Evolutionary conservation across 2,888 invertebrate species (phyloP).

Genomic region (Metacarcinus magister): DNA sequence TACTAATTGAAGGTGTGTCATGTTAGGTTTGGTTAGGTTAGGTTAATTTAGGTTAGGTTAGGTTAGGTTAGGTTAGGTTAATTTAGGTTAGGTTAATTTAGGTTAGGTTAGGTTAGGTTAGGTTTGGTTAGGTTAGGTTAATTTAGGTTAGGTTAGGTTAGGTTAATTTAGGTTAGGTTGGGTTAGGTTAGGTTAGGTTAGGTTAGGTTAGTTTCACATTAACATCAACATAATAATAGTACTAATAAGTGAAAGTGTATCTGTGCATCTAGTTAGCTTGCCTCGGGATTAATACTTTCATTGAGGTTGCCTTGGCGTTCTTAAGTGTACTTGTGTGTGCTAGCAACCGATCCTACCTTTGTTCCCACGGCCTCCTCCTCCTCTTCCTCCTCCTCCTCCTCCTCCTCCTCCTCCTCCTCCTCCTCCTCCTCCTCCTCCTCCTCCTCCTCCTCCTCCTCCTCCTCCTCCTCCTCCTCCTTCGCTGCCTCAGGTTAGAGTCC

Average conservation of each 20-base stretch:
- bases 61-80: no score
- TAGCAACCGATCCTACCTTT: neutral
- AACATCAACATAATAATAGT: no score
- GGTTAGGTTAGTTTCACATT: no score
- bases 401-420: slow-evolving; percentile 42
- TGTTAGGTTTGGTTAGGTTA: no score
- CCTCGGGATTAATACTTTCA: neutral
- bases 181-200: no score
- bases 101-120: no score
- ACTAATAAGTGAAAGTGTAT: neutral
- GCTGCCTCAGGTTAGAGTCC: neutral
- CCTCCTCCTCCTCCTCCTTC: neutral
- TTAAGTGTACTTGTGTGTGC: neutral
- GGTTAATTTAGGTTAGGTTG: no score
- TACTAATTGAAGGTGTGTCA: no score
- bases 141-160: no score
- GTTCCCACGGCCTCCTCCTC: slow-evolving; percentile 37
- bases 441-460: slow-evolving; percentile 14
- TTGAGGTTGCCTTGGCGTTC: neutral
- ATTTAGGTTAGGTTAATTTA: no score
- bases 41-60: no score
- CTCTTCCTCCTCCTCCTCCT: slow-evolving; percentile 22
- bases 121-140: no score
- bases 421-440: slow-evolving; percentile 14
- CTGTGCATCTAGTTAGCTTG: neutral